Percentiles rank a stretch among this genome's conserved stretches.
These are phyloP conservation scores for Gadus chalcogrammus DNA, from an alignment of 2,113 vertebrate species.

Conservation along the genomic window DNA sequence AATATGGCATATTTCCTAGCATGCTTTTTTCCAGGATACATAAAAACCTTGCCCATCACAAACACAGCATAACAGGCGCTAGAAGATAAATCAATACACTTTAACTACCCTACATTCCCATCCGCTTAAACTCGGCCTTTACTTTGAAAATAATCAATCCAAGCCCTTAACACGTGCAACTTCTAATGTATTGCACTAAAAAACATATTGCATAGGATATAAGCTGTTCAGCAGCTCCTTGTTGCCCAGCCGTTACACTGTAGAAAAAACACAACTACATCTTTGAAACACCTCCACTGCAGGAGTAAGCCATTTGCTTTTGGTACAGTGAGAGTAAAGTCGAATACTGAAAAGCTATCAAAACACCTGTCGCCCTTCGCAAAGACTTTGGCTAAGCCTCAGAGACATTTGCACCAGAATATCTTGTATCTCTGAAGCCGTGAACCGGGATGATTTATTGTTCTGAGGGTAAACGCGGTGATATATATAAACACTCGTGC, in stretches of 20 bases:
- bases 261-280: constrained; percentile 17
- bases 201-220: constrained; percentile 78
- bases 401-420: constrained; percentile 15
- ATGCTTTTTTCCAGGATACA: constrained; percentile 19
- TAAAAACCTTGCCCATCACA: constrained; percentile 45
- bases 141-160: constrained; percentile 23
- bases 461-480: neutral
- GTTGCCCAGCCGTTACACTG: constrained; percentile 70
- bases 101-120: constrained; percentile 6
- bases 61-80: constrained; percentile 38
- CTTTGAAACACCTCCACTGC: constrained; percentile 27
- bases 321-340: constrained; percentile 21
- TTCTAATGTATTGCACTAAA: constrained; percentile 70
- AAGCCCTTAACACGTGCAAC: constrained; percentile 48
- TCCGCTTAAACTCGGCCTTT: neutral
- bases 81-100: constrained; percentile 17
- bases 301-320: constrained; percentile 21
- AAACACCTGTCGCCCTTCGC: constrained; percentile 13
- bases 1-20: constrained; percentile 15
- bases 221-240: constrained; percentile 72
- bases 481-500: neutral
- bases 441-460: constrained; percentile 16
- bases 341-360: constrained; percentile 34
- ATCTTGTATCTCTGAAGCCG: neutral
- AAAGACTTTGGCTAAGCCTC: constrained; percentile 7